Evolutionary conservation across 2,888 invertebrate genomes (phyloP).

Genomic region (Idaea aversata): DNA sequence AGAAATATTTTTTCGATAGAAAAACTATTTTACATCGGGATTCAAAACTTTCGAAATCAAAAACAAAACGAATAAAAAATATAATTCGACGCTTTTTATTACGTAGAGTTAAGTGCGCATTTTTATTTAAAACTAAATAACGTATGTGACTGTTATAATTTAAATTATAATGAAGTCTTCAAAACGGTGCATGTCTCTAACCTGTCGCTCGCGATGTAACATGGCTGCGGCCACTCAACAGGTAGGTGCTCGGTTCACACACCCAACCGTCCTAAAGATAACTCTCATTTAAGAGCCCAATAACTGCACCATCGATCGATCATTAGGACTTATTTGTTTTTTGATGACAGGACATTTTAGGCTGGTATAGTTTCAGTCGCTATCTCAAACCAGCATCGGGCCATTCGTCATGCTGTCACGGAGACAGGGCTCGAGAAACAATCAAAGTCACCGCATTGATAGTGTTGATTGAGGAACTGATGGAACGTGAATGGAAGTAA

Average conservation of each 20-base stretch:
- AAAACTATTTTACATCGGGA: too few species aligned
- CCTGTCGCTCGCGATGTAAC: not conserved
- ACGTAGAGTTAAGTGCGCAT: too few species aligned
- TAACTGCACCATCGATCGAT: constrained; percentile 72
- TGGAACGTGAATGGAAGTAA: not conserved
- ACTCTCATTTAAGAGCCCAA: constrained; percentile 67
- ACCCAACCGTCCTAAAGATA: constrained; percentile 53
- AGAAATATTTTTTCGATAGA: too few species aligned
- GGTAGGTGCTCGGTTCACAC: constrained; percentile 44
- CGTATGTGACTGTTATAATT: not conserved
- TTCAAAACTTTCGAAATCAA: too few species aligned
- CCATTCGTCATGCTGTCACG: constrained; percentile 78
- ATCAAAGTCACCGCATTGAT: constrained; percentile 76
- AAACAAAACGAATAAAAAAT: too few species aligned
- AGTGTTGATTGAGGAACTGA: constrained; percentile 33
- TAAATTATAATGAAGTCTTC: constrained; percentile 40
- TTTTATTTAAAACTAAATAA: too few species aligned
- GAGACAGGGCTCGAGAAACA: constrained; percentile 67
- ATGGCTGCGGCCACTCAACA: constrained; percentile 40
- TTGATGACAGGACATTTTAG: constrained; percentile 64
- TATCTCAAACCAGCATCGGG: constrained; percentile 69
- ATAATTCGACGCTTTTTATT: too few species aligned
- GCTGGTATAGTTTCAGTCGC: constrained; percentile 19
- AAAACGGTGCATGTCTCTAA: constrained; percentile 16
- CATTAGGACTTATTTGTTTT: constrained; percentile 78